phyloP scores from a whole-genome alignment of 2,888 invertebrate genomes.

The Aporophyla nigra region DNA sequence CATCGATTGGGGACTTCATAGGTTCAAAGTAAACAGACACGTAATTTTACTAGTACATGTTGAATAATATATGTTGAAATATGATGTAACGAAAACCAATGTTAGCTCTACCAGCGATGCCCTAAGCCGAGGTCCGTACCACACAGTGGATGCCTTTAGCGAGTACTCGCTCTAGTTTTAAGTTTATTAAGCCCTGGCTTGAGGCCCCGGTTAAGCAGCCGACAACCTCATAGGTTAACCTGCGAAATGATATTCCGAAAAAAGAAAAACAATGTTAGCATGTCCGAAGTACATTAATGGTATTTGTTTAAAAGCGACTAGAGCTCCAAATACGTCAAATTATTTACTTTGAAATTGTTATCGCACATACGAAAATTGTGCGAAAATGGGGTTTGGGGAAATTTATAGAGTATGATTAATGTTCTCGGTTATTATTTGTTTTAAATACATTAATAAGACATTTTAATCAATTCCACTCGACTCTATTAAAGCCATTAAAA shows the following conservation, averaged over 20 bases:
- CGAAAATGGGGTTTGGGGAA: conserved; percentile 24
- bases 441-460: no score
- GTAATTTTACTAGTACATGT: background rate
- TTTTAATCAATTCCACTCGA: no score
- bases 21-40: background rate
- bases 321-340: conserved; percentile 55
- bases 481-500: no score
- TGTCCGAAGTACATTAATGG: conserved; percentile 46
- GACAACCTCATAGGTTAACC: no score
- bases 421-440: conserved; percentile 11
- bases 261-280: no score
- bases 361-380: conserved; percentile 21
- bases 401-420: conserved; percentile 30
- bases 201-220: no score
- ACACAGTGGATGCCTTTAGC: no score
- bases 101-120: no score
- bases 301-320: conserved; percentile 40
- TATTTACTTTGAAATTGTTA: conserved; percentile 43
- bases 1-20: conserved; percentile 17
- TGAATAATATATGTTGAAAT: conserved; percentile 26
- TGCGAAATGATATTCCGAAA: no score
- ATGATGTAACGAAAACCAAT: conserved; percentile 31
- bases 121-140: no score
- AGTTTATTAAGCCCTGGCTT: no score
- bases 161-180: no score